phyloP scores from a whole-genome alignment of 2,113 vertebrate genomes.

The Sterna hirundo region DNA sequence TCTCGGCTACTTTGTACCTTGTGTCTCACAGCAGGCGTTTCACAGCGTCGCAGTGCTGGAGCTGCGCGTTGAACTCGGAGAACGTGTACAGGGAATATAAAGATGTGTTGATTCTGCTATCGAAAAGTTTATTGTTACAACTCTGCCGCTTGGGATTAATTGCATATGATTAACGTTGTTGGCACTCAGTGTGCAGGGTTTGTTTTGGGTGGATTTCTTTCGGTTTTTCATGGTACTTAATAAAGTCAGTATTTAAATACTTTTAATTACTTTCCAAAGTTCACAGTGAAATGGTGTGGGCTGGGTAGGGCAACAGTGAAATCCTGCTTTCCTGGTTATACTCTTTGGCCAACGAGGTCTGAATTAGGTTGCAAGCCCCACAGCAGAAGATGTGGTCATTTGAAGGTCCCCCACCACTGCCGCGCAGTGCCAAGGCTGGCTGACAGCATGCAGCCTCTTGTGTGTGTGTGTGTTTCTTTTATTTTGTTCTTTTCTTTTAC shows the following conservation, averaged over 20 bases:
- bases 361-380: fast-evolving
- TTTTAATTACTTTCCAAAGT: background rate
- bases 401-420: background rate
- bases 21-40: background rate
- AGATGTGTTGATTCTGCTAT: fast-evolving
- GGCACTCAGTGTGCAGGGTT: background rate
- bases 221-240: background rate
- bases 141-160: background rate
- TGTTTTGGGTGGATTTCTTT: background rate
- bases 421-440: background rate
- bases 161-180: background rate
- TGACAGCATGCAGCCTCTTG: background rate
- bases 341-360: too few species aligned
- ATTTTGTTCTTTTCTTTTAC: background rate
- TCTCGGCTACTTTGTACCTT: background rate
- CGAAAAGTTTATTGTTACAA: fast-evolving
- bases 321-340: background rate
- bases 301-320: background rate
- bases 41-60: background rate
- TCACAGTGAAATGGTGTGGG: background rate
- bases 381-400: background rate
- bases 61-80: fast-evolving
- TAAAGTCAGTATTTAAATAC: background rate
- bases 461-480: background rate
- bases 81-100: fast-evolving